These are phyloP conservation scores for Catamblyrhynchus diadema DNA, from an alignment of 2,797 vertebrate species.

Conservation along the genomic window DNA sequence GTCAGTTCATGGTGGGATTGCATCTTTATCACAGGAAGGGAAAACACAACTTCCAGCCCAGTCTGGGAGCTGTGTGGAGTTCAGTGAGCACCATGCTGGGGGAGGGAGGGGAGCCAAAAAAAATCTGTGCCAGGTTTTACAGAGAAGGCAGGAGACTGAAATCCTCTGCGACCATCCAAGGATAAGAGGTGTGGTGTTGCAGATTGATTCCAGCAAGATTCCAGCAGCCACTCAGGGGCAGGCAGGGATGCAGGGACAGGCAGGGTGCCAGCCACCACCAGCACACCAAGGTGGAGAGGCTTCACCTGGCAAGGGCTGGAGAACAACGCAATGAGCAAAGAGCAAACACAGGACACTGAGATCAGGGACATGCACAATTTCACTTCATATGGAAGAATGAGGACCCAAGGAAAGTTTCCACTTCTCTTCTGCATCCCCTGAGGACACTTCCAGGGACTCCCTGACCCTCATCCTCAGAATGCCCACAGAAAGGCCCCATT, in stretches of 20 bases:
- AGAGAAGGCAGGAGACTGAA: neutral
- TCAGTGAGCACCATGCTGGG: rapidly evolving
- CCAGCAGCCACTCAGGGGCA: neutral
- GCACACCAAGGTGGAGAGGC: neutral
- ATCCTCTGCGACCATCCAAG: neutral
- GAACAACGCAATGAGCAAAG: neutral
- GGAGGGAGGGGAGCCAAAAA: neutral
- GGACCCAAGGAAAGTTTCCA: neutral
- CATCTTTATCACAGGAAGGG: neutral
- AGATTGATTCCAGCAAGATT: neutral
- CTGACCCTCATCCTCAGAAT: neutral
- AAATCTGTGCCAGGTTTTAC: neutral
- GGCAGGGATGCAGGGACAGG: neutral
- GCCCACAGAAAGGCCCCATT: neutral
- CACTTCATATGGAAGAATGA: neutral
- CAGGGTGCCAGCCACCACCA: neutral
- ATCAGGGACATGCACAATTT: neutral
- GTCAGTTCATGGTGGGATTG: neutral
- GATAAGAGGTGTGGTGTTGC: neutral
- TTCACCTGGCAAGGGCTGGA: neutral
- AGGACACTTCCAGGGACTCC: neutral
- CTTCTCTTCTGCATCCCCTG: neutral
- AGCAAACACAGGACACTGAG: neutral
- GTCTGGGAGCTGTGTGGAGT: neutral
- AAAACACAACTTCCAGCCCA: neutral